phyloP scores from a whole-genome alignment of 2,888 invertebrate species.

The Clivina fossor region DNA sequence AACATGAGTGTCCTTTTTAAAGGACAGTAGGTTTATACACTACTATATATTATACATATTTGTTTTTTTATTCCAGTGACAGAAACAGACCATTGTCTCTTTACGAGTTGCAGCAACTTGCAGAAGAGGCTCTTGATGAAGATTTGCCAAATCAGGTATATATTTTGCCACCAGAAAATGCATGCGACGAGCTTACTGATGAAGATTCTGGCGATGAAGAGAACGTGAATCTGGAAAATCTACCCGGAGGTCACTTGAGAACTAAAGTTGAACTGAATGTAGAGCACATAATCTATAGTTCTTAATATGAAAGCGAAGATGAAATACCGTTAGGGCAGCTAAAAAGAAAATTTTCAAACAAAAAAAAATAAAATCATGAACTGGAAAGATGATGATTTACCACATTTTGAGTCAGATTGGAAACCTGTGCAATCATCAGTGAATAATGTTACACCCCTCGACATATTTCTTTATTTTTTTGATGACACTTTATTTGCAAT shows the following conservation, averaged over 20 bases:
- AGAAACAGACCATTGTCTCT: constrained; percentile 1
- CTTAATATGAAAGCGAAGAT: neutral
- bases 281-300: neutral
- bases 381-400: no score
- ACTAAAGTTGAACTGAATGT: neutral
- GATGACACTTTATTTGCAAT: no score
- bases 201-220: constrained; percentile 5
- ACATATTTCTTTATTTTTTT: no score
- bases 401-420: no score
- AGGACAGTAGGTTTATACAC: constrained; percentile 4
- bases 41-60: neutral
- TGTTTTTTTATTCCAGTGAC: constrained; percentile 3
- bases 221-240: neutral
- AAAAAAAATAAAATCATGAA: no score
- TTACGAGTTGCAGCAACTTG: neutral
- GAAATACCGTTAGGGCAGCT: neutral
- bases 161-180: constrained; percentile 13
- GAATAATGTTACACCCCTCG: no score
- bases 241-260: constrained; percentile 3
- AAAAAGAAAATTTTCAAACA: no score
- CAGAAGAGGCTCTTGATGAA: constrained; percentile 7
- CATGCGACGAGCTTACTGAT: neutral
- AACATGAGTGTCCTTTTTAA: neutral
- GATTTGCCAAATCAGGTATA: constrained; percentile 1
- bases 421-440: no score